Percentiles rank a stretch among this genome's conserved stretches.
phyloP scores from a whole-genome alignment of 2,797 vertebrate species.

The Tamandua tetradactyla region DNA sequence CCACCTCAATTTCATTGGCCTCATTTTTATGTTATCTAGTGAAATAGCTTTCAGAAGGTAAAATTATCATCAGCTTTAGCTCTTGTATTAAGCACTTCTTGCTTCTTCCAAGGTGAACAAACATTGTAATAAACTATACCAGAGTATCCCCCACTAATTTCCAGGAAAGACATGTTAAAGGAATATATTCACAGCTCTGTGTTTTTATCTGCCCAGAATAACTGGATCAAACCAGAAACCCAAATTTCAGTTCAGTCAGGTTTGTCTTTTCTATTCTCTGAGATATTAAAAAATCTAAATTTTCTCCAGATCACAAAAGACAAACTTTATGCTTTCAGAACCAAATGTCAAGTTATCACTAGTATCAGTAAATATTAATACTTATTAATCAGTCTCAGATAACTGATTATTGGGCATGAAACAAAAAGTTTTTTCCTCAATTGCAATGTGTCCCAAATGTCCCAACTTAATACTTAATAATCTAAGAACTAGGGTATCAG shows the following conservation, averaged over 20 bases:
- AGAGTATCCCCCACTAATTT: neutral
- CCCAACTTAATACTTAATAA: neutral
- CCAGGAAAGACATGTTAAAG: neutral
- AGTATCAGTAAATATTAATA: neutral
- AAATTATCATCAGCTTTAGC: neutral
- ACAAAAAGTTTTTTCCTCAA: neutral
- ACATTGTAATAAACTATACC: slow-evolving; percentile 2
- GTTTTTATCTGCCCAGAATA: neutral
- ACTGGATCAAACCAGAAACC: neutral
- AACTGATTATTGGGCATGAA: neutral
- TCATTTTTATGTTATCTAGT: slow-evolving; percentile 43
- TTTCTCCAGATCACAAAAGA: neutral
- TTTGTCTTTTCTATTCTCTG: neutral
- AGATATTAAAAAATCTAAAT: neutral
- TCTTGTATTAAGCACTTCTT: slow-evolving; percentile 31
- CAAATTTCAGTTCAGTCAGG: neutral
- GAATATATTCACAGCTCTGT: neutral
- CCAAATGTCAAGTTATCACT: neutral
- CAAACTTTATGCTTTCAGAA: slow-evolving; percentile 9
- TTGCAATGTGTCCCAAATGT: neutral
- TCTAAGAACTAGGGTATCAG: neutral
- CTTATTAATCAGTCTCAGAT: neutral
- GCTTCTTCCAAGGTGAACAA: slow-evolving; percentile 48
- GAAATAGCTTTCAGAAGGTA: slow-evolving; percentile 65
- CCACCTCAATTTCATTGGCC: neutral